Evolutionary conservation across 2,888 invertebrate genomes (phyloP).

Genomic region (Ichneumon xanthorius): DNA sequence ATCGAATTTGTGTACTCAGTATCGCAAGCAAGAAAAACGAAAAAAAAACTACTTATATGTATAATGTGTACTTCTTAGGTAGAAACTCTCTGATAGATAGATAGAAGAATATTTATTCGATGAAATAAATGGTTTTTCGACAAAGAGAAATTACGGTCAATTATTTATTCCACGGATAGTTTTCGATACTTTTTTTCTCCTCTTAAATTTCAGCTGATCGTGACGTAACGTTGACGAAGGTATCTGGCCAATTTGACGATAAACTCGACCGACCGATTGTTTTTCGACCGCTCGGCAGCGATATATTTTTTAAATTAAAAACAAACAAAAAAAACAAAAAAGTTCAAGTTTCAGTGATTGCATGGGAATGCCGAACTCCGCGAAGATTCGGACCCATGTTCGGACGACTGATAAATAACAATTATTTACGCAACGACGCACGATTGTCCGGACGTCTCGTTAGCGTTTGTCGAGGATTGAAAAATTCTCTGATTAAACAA

Average conservation of each 20-base stretch:
- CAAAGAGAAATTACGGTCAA: conserved; percentile 64
- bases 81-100: conserved; percentile 77
- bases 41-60: conserved; percentile 71
- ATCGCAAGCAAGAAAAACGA: conserved; percentile 71
- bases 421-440: not conserved
- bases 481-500: not conserved
- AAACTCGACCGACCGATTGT: conserved; percentile 24
- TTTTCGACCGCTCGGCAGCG: conserved; percentile 12
- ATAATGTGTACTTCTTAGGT: conserved; percentile 83
- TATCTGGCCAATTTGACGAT: conserved; percentile 28
- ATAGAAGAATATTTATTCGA: conserved; percentile 83
- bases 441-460: not conserved
- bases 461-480: not conserved
- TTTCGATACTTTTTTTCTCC: not conserved
- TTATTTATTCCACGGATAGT: not conserved
- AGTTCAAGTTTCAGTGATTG: not conserved
- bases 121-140: conserved; percentile 82
- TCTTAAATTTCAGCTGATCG: not conserved
- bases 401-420: not conserved
- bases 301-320: conserved; percentile 18
- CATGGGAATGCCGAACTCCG: not conserved
- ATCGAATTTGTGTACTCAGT: conserved; percentile 78
- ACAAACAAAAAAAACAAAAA: not conserved
- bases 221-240: not conserved
- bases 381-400: not conserved